phyloP scores from a whole-genome alignment of 2,797 vertebrate genomes.

The Falco rusticolus region DNA sequence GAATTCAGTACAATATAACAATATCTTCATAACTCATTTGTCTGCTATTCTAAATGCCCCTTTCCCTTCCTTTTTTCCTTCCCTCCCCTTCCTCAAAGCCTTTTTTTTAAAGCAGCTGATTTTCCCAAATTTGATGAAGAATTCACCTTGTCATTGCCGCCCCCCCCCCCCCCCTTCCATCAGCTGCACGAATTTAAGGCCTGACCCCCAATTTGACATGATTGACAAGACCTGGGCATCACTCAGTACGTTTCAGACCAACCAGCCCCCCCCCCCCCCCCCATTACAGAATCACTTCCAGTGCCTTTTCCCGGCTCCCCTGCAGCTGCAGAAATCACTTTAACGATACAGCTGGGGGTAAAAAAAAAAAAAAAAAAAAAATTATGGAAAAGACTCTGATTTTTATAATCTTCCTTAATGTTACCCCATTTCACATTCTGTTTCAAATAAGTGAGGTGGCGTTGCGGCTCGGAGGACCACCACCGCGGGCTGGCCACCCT shows the following conservation, averaged over 20 bases:
- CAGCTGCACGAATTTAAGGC: neutral
- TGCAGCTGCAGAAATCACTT: neutral
- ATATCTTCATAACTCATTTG: neutral
- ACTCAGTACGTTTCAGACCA: no score
- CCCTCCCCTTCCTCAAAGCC: no score
- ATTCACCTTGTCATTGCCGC: neutral
- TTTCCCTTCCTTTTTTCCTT: neutral
- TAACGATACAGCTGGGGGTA: neutral
- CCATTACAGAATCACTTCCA: neutral
- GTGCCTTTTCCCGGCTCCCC: neutral
- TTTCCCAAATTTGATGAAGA: neutral
- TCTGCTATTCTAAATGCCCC: neutral
- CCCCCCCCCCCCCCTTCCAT: neutral
- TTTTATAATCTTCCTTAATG: neutral
- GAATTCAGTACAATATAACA: neutral
- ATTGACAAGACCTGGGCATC: neutral
- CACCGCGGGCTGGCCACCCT: neutral
- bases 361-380: neutral
- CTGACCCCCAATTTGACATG: neutral
- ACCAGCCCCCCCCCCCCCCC: neutral
- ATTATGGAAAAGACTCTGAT: neutral
- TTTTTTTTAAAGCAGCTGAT: neutral
- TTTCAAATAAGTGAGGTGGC: neutral
- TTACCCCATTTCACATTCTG: neutral
- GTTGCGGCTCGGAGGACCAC: neutral